Evolutionary conservation across 2,888 invertebrate species (phyloP), one percentile per base, ranked within the genome.

Genomic region (Limenitis arthemis): DNA sequence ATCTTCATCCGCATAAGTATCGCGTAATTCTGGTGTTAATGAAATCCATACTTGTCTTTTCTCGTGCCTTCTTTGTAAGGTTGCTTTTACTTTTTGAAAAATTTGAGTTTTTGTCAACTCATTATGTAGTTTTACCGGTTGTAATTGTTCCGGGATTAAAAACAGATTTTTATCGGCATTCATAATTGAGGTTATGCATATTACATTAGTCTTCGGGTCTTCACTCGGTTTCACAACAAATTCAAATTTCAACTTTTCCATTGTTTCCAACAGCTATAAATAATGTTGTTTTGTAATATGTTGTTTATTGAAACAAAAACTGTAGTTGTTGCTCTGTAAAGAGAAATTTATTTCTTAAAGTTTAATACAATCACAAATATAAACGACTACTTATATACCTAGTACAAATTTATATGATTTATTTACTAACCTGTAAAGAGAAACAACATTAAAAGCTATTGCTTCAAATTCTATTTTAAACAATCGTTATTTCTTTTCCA

Each of bases 31-130:
- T 11, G 52, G 51, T 44, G 58, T 55, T 33, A 60, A 7, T n/a
- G 60, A 52, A 33, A 61, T 60, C 61, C 61, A 61, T 20, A 61
- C 56, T n/a, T 58, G 56, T 54, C 61, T 55, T 54, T 55, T 56
- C 47, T 58, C 56, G 49, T 60, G 58, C 49, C 59, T 52, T 48
- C 44, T 60, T 49, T 57, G 52, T 36, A 60, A 38, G 12, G 54
- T 54, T n/a, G 42, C 31, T 49, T 48, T 56, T 39, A 62, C 47
- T 53, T 51, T 63, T 49, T 51, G 49, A 55, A 49, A 62, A 44
- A 31, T 36, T 44, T 53, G 40, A 32, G 61, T 57, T 46, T 54
- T 52, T 38, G 49, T 40, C 33, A 58, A 7, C 6, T 1, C 39
- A 32, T 53, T 49, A 42, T 60, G 58, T 32, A 51, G 34, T 47